A percentile compares a stretch with the other conserved stretches of the same genome.
Conservation (phyloP, 2,113 vertebrate genomes). For the Chaetops frenatus region DNA sequence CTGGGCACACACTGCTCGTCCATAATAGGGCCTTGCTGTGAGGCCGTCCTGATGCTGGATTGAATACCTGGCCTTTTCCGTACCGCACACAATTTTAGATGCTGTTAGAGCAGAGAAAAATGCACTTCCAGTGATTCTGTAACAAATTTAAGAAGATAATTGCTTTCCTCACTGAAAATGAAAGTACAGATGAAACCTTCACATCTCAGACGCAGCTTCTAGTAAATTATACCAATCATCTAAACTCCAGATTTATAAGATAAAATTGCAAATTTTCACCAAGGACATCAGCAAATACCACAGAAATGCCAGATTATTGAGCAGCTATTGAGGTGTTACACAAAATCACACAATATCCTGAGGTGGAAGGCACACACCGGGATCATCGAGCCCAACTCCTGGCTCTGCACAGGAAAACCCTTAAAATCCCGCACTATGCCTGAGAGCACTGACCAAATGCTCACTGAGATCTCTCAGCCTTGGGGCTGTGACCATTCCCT, state of each 20-base stretch:
- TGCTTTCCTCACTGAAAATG: background rate
- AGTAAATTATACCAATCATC: background rate
- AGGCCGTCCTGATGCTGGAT: background rate
- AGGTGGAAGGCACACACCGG: fast-evolving
- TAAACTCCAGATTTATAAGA: fast-evolving
- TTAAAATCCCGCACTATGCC: background rate
- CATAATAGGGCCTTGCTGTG: background rate
- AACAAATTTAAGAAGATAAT: background rate
- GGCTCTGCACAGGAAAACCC: background rate
- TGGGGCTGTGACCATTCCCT: background rate
- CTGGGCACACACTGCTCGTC: background rate
- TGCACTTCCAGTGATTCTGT: fast-evolving
- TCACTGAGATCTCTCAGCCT: background rate
- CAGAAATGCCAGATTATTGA: fast-evolving
- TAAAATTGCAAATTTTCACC: background rate
- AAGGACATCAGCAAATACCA: background rate
- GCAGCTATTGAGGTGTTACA: background rate
- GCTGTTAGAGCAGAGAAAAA: background rate
- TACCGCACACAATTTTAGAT: background rate
- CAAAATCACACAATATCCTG: background rate
- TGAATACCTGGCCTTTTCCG: fast-evolving
- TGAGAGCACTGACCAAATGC: background rate
- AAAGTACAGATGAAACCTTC: background rate
- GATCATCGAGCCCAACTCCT: fast-evolving
- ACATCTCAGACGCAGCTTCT: fast-evolving